A percentile compares a stretch with the other conserved stretches of the same genome.
These are phyloP conservation scores for Palythoa grandis DNA, from an alignment of 92 coral and sea anemone genomes.

Conservation along the genomic window DNA sequence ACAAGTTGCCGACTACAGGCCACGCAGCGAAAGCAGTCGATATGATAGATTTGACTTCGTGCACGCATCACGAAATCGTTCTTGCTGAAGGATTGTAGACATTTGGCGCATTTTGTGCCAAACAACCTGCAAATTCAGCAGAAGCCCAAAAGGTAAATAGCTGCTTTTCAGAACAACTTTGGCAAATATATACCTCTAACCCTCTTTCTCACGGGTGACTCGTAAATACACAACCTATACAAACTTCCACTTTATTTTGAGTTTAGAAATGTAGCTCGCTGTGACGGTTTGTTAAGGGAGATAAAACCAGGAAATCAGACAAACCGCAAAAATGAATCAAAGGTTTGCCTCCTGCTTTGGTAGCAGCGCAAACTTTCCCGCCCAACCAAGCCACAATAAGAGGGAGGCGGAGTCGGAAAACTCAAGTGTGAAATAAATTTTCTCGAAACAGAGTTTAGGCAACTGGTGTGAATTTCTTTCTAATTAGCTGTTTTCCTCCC, in stretches of 20 bases:
- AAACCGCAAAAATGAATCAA: constrained; percentile 77
- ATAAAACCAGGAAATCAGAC: constrained; percentile 48
- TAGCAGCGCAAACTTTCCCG: constrained; percentile 91
- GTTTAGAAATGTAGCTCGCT: neutral
- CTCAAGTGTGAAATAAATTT: constrained; percentile 86
- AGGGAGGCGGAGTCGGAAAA: constrained; percentile 93
- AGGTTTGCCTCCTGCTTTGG: constrained; percentile 85
- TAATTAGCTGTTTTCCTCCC: constrained; percentile 77
- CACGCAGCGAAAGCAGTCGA: constrained; percentile 99
- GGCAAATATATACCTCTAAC: constrained; percentile 87
- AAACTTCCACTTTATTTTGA: constrained; percentile 9
- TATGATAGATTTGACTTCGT: constrained; percentile 91
- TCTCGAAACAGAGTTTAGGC: constrained; percentile 75
- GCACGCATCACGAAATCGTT: constrained; percentile 99
- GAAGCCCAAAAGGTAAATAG: constrained; percentile 55
- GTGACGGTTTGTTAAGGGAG: constrained; percentile 27
- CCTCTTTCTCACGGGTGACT: constrained; percentile 25
- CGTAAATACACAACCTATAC: constrained; percentile 14
- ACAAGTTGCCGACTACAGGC: constrained; percentile 97
- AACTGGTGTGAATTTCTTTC: constrained; percentile 82
- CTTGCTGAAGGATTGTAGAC: constrained; percentile 90
- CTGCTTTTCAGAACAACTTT: constrained; percentile 80
- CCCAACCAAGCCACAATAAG: constrained; percentile 86
- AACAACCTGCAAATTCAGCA: constrained; percentile 82
- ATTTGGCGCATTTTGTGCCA: constrained; percentile 99